Evolutionary conservation across 1,140 invertebrate species (phyloP).

Genomic region (Leguminivora glycinivorella): DNA sequence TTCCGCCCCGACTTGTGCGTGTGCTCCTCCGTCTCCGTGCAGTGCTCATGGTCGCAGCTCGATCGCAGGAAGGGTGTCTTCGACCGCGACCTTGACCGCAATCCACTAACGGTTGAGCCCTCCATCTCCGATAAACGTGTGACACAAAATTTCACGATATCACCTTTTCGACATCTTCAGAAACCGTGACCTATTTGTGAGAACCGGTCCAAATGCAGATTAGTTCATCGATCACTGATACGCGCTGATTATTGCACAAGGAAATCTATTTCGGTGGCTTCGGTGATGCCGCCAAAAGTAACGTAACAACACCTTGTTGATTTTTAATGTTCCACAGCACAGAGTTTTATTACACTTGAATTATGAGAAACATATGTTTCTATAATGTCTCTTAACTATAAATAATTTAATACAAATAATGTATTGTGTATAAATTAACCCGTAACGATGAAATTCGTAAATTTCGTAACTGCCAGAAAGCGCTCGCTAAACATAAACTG

Average conservation of each 20-base stretch:
- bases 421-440: constrained; percentile 39
- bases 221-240: constrained; percentile 52
- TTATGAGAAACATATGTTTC: neutral
- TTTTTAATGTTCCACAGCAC: constrained; percentile 33
- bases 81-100: constrained; percentile 81
- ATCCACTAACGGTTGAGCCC: constrained; percentile 62
- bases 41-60: constrained; percentile 78
- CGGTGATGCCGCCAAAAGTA: constrained; percentile 71
- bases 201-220: constrained; percentile 51
- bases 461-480: constrained; percentile 56
- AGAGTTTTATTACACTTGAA: constrained; percentile 14
- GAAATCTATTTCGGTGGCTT: constrained; percentile 75
- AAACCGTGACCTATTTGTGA: constrained; percentile 42
- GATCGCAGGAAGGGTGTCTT: constrained; percentile 81
- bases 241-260: constrained; percentile 72
- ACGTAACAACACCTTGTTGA: constrained; percentile 52
- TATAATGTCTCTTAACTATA: constrained; percentile 11
- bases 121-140: constrained; percentile 55
- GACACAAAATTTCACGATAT: constrained; percentile 38
- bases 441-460: constrained; percentile 46
- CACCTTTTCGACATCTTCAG: constrained; percentile 44
- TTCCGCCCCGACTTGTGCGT: constrained; percentile 71
- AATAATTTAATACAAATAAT: constrained; percentile 32
- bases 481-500: constrained; percentile 71
- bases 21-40: constrained; percentile 74